phyloP scores from a whole-genome alignment of 2,888 invertebrate genomes.

The Pyrochroa serraticornis region DNA sequence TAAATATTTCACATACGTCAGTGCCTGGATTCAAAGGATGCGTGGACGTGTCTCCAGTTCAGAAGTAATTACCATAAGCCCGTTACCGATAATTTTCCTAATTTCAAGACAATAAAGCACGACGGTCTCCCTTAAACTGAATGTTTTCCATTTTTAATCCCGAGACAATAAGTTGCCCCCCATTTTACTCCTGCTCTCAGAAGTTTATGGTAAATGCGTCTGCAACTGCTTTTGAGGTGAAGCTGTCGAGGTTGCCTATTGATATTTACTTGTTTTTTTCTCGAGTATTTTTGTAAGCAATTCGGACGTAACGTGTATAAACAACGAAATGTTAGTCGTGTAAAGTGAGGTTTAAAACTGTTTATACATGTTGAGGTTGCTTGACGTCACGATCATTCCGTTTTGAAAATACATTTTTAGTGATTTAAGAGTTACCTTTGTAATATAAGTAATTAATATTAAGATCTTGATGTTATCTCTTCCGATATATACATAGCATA shows the following conservation, averaged over 20 bases:
- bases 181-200: slow-evolving; percentile 5
- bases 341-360: slow-evolving; percentile 23
- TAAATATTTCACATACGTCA: slow-evolving; percentile 50
- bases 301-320: slow-evolving; percentile 26
- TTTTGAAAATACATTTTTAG: slow-evolving; percentile 9
- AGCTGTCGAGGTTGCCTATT: slow-evolving; percentile 19
- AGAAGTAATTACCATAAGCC: slow-evolving; percentile 18
- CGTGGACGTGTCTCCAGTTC: slow-evolving; percentile 25
- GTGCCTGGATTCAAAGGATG: slow-evolving; percentile 50
- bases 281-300: slow-evolving; percentile 19
- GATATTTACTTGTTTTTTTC: slow-evolving; percentile 9
- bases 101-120: slow-evolving; percentile 23
- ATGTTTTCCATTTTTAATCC: slow-evolving; percentile 3
- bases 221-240: slow-evolving; percentile 10
- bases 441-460: slow-evolving; percentile 43
- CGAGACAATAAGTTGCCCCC: slow-evolving; percentile 13
- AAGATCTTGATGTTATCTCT: slow-evolving; percentile 55
- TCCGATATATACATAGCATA: slow-evolving; percentile 49
- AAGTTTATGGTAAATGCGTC: slow-evolving; percentile 22
- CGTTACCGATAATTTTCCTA: background rate
- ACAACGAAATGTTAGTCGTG: slow-evolving; percentile 26
- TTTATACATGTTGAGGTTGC: slow-evolving; percentile 33
- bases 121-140: slow-evolving; percentile 13
- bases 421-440: slow-evolving; percentile 33
- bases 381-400: slow-evolving; percentile 9